Conservation (phyloP, 2,113 vertebrate species). For the Herpailurus yagouaroundi region DNA sequence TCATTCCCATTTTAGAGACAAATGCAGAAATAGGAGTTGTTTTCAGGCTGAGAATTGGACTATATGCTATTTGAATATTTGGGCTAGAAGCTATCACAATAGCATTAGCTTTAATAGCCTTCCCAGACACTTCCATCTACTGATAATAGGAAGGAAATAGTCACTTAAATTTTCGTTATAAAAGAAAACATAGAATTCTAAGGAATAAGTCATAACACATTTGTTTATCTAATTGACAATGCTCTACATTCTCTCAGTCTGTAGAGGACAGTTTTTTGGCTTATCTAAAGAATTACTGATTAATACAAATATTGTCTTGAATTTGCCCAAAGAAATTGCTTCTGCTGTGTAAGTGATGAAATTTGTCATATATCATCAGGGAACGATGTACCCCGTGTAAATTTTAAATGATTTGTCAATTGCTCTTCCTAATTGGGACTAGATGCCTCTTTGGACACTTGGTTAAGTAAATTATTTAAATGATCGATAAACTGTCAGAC, state of each 20-base stretch:
- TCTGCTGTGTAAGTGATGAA: background rate
- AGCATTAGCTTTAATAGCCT: background rate
- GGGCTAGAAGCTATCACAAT: background rate
- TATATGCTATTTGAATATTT: background rate
- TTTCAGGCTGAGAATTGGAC: background rate
- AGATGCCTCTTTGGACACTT: background rate
- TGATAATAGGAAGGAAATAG: slow-evolving; percentile 24
- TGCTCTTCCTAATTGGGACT: background rate
- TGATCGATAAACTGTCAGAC: background rate
- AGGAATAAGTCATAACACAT: background rate
- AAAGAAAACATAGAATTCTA: slow-evolving; percentile 37
- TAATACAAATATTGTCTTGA: background rate
- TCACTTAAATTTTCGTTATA: background rate
- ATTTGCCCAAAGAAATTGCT: background rate
- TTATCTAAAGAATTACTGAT: background rate
- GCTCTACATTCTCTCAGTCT: background rate
- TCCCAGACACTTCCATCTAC: background rate
- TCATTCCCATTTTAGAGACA: background rate
- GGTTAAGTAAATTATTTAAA: background rate
- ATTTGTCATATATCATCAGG: background rate
- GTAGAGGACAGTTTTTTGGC: background rate
- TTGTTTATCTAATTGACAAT: background rate
- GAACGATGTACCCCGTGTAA: background rate
- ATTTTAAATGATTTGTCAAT: background rate
- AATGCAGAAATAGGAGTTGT: background rate